Base-by-base conservation (phyloP, 1,140 invertebrate genomes). In the Geopemphigus sp. region DNA sequence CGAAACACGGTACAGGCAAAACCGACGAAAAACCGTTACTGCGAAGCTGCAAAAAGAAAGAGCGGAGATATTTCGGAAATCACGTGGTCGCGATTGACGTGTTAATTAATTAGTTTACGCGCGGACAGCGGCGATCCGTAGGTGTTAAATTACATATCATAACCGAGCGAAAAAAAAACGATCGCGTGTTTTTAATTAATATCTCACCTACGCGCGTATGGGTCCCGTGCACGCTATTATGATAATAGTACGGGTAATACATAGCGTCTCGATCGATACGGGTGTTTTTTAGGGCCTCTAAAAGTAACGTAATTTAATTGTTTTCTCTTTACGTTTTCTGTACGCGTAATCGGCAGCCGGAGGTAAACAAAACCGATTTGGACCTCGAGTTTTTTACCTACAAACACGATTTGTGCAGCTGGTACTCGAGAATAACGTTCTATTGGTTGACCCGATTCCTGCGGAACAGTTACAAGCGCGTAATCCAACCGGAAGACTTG, bases 381-480 rank as follows among this genome's bases (percentile, higher is more conserved):
- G 80, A 81, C 22, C 22, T 78, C 2, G 39, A 78, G 39, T 78
- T 82, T 53, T 80, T 80, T 11, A 83, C 78, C 19, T 89, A 87
- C 82, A 82, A 88, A 81, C 89, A 92, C 81, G 87, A 88, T 17
- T 85, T 87, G 78, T 88, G 89, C 8, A 89, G 89, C 83, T 89
- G 92, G 76, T 89, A 90, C 81, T 92, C 91, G 0, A 91, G 90
- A 85, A 87, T 91, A 56, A 90, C 91, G 19, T 95, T 93, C 84
- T 93, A 89, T 85, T 95, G 93, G 93, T 84, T 94, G 29, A 90
- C 89, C 61, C 86, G 88, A 6, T 84, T 94, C 4, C 84, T 95
- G 4, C 86, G 87, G 81, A 85, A 88, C 81, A 92, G 93, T 32
- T 93, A 90, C 84, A 87, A 87, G 63, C 86, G 86, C 26, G 89